These are phyloP conservation scores for Cyrtorhinus lividipennis DNA, from an alignment of 1,140 invertebrate genomes.

Conservation along the genomic window DNA sequence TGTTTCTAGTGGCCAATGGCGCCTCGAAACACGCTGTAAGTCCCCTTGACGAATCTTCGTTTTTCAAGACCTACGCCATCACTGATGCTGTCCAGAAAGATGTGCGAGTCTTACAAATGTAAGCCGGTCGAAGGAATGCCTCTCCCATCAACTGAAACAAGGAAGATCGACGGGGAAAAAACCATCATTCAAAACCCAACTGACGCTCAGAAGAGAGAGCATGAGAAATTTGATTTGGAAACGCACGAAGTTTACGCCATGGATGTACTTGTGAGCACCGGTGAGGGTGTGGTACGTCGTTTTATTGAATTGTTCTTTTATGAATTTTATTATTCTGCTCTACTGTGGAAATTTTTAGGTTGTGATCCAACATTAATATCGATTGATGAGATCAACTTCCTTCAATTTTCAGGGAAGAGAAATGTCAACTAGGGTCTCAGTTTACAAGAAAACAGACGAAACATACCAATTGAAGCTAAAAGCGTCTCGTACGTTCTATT, in stretches of 20 bases:
- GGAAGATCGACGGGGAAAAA: conserved; percentile 96
- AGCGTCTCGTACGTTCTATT: conserved; percentile 87
- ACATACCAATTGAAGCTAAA: conserved; percentile 95
- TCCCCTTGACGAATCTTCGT: too few species aligned
- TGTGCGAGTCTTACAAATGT: conserved; percentile 82
- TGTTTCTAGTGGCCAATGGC: too few species aligned
- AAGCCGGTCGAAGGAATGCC: conserved; percentile 98
- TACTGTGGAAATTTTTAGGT: too few species aligned
- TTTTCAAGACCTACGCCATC: conserved; percentile 69
- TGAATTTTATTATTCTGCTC: too few species aligned
- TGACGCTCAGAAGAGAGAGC: conserved; percentile 93
- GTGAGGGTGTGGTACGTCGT: conserved; percentile 65
- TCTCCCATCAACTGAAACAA: conserved; percentile 91
- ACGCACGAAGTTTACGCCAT: conserved; percentile 96
- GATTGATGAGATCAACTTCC: too few species aligned
- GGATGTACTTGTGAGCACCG: conserved; percentile 91
- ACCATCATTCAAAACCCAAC: conserved; percentile 97
- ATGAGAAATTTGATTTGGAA: conserved; percentile 94
- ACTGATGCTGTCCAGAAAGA: conserved; percentile 88
- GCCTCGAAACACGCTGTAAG: too few species aligned
- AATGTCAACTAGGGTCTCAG: conserved; percentile 84
- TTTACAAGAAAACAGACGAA: conserved; percentile 98
- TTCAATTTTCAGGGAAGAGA: conserved; percentile 79
- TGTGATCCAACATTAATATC: too few species aligned
- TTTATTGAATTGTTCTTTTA: too few species aligned